These are phyloP conservation scores for Euthynnus affinis DNA, from an alignment of 2,797 vertebrate genomes.

Conservation along the genomic window DNA sequence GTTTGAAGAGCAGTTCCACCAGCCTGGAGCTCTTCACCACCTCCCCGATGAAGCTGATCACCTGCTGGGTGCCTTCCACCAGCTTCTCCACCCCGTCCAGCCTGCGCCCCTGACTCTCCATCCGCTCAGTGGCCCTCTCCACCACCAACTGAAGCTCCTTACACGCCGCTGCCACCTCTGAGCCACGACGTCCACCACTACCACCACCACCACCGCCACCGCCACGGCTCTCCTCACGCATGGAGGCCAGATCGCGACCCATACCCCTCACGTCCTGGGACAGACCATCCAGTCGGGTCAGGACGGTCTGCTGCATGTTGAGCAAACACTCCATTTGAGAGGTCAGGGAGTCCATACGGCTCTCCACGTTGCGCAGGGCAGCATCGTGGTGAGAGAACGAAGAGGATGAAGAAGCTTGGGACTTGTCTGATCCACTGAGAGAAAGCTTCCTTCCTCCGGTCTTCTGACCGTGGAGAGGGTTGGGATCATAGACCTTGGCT, in stretches of 20 bases:
- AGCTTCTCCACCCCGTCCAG: constrained; percentile 88
- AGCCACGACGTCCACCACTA: constrained; percentile 16
- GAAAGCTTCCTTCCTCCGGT: constrained; percentile 74
- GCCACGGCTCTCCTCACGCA: constrained; percentile 58
- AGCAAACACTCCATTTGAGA: constrained; percentile 88
- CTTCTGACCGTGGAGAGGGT: constrained; percentile 85
- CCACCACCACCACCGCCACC: neutral
- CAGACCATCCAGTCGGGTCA: constrained; percentile 86
- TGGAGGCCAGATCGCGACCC: constrained; percentile 79
- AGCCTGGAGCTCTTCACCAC: constrained; percentile 86
- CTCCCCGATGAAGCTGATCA: constrained; percentile 86
- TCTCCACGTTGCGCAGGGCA: constrained; percentile 75
- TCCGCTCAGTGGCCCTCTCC: constrained; percentile 75
- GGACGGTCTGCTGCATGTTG: constrained; percentile 85
- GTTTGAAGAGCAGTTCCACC: constrained; percentile 79
- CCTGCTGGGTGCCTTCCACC: constrained; percentile 86
- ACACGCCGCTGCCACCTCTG: constrained; percentile 75
- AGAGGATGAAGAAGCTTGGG: constrained; percentile 50
- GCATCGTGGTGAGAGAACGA: constrained; percentile 47
- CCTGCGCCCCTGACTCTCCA: constrained; percentile 85
- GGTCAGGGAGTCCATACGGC: constrained; percentile 85
- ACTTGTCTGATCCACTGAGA: constrained; percentile 69
- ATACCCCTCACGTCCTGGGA: constrained; percentile 84
- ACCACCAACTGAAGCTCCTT: constrained; percentile 82
- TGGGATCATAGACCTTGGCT: constrained; percentile 89